Base-by-base conservation (phyloP, 2,797 vertebrate species). In the Aulostomus chinensis region DNA sequence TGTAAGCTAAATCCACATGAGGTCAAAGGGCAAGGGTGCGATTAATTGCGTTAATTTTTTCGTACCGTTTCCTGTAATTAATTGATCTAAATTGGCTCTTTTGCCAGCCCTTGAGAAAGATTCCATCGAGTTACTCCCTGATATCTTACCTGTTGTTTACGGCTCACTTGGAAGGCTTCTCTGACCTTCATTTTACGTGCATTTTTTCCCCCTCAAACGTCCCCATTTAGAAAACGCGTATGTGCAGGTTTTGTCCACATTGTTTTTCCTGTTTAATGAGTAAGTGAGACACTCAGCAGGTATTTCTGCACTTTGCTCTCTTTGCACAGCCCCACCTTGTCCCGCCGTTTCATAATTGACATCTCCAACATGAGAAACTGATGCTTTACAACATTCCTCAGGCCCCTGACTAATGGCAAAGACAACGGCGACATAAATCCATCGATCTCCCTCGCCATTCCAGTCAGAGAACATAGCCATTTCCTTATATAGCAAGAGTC, bases 401-500 rank as follows among this genome's bases (percentile, higher is more conserved):
- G 46, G 12, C 46, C 43, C 46, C 7, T 17, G 5, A 32, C 65
- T 49, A 68, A 73, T 34, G 39, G 39, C 52, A 52, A 52, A 55
- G 70, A 78, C 78, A 57, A 34, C 33, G 34, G 12, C 39, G 20
- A 31, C 41, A 41, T 72, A 79, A 86, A 88, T 81, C 80, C 75
- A 84, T 89, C 42, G 71, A 83, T 86, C 53, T 57, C 36, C 7
- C 13, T 47, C 49, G 36, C 25, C 31, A 38, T 33, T 58, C 56
- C 45, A 21, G 55, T 62, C 58, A 5, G 15, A 78, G 68, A 67
- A 64, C 49, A 42, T 74, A 71, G 69, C 55, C 78, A 85, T 86
- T 66, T 80, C 89, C 89, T 83, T 91, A 91, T 91, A 92, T 90
- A 91, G 90, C 78, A 73, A 75, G 55, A 84, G 55, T 56, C 73